Evolutionary conservation across 2,113 vertebrate genomes (phyloP).

Genomic region (Grantiella picta): DNA sequence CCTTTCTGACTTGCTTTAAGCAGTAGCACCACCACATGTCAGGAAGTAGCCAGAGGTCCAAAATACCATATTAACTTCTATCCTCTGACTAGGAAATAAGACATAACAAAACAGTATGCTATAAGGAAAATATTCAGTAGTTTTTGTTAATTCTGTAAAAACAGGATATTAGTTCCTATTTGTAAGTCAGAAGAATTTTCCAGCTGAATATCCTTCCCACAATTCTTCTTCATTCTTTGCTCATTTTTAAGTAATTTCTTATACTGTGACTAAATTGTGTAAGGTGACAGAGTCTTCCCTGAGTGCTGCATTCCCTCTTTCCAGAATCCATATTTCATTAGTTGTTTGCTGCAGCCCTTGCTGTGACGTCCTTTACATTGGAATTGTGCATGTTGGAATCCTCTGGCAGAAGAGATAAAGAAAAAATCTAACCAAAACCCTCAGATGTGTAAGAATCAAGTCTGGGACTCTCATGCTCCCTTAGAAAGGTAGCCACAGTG

Average conservation of each 20-base stretch:
- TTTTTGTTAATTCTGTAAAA: neutral
- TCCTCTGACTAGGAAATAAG: neutral
- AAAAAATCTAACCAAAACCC: neutral
- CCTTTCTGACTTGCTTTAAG: conserved; percentile 30
- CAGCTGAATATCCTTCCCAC: neutral
- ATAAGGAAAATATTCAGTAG: neutral
- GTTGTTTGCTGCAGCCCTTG: neutral
- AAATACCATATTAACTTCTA: neutral
- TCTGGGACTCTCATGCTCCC: neutral
- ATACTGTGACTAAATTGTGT: neutral
- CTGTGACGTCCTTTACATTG: neutral
- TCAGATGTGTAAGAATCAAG: neutral
- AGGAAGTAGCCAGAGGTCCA: conserved; percentile 18
- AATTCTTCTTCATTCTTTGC: neutral
- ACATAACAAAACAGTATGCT: neutral
- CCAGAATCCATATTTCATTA: neutral
- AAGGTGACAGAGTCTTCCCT: neutral
- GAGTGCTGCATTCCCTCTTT: neutral
- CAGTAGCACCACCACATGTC: conserved; percentile 57
- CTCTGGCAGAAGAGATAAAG: neutral
- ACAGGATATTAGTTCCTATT: neutral
- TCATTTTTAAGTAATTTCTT: neutral
- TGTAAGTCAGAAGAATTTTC: neutral
- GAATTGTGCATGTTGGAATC: neutral
- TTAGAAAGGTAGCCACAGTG: neutral